Evolutionary conservation across 2,888 invertebrate genomes (phyloP), one percentile per base, ranked within the genome.

Genomic region (Pandemis cinnamomeana): DNA sequence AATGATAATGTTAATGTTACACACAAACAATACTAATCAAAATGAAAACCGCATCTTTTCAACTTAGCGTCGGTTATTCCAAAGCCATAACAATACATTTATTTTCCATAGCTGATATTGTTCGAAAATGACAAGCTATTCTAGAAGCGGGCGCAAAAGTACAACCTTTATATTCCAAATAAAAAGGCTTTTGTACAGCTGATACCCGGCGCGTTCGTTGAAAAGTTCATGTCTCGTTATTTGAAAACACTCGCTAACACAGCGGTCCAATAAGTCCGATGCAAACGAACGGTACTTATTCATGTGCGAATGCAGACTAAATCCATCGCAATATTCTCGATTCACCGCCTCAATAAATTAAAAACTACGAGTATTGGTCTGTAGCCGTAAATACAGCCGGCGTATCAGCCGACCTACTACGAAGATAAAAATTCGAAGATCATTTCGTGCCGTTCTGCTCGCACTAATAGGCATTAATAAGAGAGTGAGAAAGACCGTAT

Each of bases 271-370:
- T 73, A 71, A 74, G 44, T 67, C 41, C 55, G 46, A 53, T 41
- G 10, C 71, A 55, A 58, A 71, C 64, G 64, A 73, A 67, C 60
- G 11, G 64, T 41, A 20, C 20, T 20, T 20, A 70, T 67, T 61
- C 66, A 55, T 46, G 42, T 44, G 55, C 20, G 55, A 5, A 55
- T 63, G 27, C 42, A 46, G 60, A 42, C 36, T 64, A 51, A 64
- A 66, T 69, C 66, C 74, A 62, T 74, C 71, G 53, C 66, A 63
- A 71, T 71, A 62, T 71, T 74, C 67, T 67, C 74, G 67, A 62
- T 44, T 71, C 70, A 67, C 53, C 70, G 61, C 70, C 60, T 66
- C 70, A 44, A 60, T 61, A 74, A 61, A 74, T 74, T 74, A 74
- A 74, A 68, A 74, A 71, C 55, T 70, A 36, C 2, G 4, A 36